These are phyloP conservation scores for Cydia fagiglandana DNA, from an alignment of 1,140 invertebrate genomes.

Conservation along the genomic window DNA sequence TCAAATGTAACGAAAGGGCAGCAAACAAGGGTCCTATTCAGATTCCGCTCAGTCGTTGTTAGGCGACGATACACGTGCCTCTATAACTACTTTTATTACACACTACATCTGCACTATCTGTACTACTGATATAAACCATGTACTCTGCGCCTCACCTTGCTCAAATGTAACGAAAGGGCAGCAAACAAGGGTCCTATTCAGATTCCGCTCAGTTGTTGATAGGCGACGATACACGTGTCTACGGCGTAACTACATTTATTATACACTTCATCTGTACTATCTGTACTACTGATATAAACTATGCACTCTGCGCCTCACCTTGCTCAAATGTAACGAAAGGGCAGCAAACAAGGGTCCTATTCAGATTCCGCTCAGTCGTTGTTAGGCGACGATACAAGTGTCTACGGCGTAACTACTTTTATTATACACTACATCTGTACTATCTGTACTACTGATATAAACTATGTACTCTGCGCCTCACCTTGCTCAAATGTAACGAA, in stretches of 20 bases:
- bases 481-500: conserved; percentile 16
- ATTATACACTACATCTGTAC: too few relatives aligned
- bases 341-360: conserved; percentile 18
- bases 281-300: neutral
- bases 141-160: conserved; percentile 10
- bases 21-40: conserved; percentile 20
- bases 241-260: too few relatives aligned
- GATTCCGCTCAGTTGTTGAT: too few relatives aligned
- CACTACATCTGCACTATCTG: too few relatives aligned
- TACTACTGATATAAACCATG: neutral
- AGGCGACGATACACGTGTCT: too few relatives aligned
- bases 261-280: too few relatives aligned
- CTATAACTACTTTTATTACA: too few relatives aligned
- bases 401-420: neutral
- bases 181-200: conserved; percentile 22
- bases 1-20: conserved; percentile 11
- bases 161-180: conserved; percentile 10
- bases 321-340: conserved; percentile 7
- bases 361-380: conserved; percentile 16
- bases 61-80: neutral
- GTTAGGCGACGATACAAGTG: neutral
- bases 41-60: conserved; percentile 11
- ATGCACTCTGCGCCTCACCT: neutral
- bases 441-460: neutral
- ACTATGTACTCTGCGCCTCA: neutral